Evolutionary conservation across 2,797 vertebrate genomes (phyloP), one percentile per base, ranked within the genome.

Genomic region (Labroides dimidiatus): DNA sequence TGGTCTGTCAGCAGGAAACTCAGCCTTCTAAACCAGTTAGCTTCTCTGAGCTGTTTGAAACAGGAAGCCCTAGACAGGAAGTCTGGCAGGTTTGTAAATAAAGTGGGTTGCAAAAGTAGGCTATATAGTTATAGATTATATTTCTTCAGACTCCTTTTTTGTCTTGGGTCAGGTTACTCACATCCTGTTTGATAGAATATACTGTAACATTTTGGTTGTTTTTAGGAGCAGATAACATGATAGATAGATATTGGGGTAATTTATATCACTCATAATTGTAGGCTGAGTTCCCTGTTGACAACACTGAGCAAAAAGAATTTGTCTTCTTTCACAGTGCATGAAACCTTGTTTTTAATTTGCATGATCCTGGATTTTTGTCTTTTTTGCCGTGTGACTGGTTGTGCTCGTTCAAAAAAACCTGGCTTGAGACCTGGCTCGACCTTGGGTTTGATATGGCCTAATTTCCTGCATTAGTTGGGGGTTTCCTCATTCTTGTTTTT

Each of bases 1-100:
- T 78, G 69, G 75, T 77, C 79, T 86, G 84, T 92, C 85, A 92
- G 91, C 93, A 94, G 93, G 93, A 94, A 94, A 93, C 91, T 93
- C 93, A 91, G 90, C 79, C 91, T 86, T 64, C 27, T 71, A 50
- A 20, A 41, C 72, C 67, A 3, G 57, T 72, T 82, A 54, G 55
- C 57, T 67, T 55, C 78, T 79, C 67, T 80, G 76, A 78, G 44
- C 72, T 76, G 39, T 75, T 90, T 81, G 30, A 86, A 90, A 91
- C 85, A 90, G 91, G 91, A 92, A 89, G 75, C 64, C 64, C 65
- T 20, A 27, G 71, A 23, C 89, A 92, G 90, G 90, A 92, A 89
- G 88, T 89, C 81, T 83, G 63, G 30, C 66, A 77, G 75, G 62
- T 70, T 88, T 86, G 70, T 86, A 89, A 88, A 85, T 82, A 84